phyloP scores from a whole-genome alignment of 2,797 vertebrate species.

The Macropus fuliginosus region DNA sequence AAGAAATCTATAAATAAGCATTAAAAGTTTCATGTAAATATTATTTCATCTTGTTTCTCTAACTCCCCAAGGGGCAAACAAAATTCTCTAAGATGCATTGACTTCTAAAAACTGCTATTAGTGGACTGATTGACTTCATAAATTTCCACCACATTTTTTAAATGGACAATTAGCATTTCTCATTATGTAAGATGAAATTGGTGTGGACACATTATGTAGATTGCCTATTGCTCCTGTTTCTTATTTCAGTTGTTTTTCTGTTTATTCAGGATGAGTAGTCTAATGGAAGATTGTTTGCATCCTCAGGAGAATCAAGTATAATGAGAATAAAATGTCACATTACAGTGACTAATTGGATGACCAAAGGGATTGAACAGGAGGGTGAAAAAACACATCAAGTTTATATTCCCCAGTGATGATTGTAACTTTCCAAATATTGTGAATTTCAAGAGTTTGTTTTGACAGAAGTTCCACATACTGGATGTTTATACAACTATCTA shows the following conservation, averaged over 20 bases:
- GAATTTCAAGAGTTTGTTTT: conserved; percentile 54
- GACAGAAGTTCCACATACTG: conserved; percentile 3
- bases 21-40: not conserved
- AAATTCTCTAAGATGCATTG: not conserved
- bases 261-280: not conserved
- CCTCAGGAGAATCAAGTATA: conserved; percentile 52
- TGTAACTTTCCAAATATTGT: conserved; percentile 30
- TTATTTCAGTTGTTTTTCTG: not conserved
- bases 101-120: not conserved
- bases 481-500: conserved; percentile 31
- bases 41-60: not conserved
- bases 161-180: not conserved
- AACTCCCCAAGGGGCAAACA: not conserved
- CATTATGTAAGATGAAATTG: not conserved
- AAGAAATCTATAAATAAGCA: not conserved
- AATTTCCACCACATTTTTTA: not conserved
- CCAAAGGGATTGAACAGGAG: conserved; percentile 35
- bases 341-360: not conserved
- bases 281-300: conserved; percentile 5
- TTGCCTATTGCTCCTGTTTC: not conserved
- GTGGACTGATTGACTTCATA: not conserved
- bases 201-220: not conserved
- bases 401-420: conserved; percentile 18
- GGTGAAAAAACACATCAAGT: conserved; percentile 14
- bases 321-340: conserved; percentile 29